These are phyloP conservation scores for Hybos culiciformis DNA, from an alignment of 2,888 invertebrate genomes.

Conservation along the genomic window DNA sequence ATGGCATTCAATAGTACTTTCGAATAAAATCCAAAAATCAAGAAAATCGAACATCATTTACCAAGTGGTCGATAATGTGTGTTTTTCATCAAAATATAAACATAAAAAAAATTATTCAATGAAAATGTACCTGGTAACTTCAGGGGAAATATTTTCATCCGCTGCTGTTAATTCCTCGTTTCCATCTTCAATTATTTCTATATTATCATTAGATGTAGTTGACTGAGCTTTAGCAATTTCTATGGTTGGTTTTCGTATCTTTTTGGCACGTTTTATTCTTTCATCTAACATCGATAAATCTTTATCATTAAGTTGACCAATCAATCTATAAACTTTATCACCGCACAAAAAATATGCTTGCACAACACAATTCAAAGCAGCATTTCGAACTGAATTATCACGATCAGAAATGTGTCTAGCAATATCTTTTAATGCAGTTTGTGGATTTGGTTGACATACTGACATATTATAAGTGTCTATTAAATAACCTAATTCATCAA, in stretches of 20 bases:
- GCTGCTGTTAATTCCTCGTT: constrained; percentile 29
- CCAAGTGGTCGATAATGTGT: no score
- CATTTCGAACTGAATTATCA: constrained; percentile 90
- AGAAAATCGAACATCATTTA: not conserved
- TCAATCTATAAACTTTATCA: constrained; percentile 75
- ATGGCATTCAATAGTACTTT: no score
- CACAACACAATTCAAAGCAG: constrained; percentile 87
- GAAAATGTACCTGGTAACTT: constrained; percentile 13
- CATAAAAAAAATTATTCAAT: not conserved
- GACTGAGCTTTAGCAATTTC: constrained; percentile 34
- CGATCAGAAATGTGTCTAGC: constrained; percentile 92
- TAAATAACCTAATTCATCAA: constrained; percentile 78
- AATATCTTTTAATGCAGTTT: constrained; percentile 65
- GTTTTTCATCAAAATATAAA: not conserved
- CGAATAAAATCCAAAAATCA: constrained; percentile 12
- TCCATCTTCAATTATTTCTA: constrained; percentile 32
- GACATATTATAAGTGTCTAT: constrained; percentile 74
- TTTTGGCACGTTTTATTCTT: constrained; percentile 81
- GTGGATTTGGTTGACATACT: constrained; percentile 69
- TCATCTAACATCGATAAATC: constrained; percentile 90
- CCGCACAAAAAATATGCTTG: constrained; percentile 82
- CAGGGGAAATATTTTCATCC: constrained; percentile 26
- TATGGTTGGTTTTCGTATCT: constrained; percentile 40
- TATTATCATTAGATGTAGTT: constrained; percentile 29
- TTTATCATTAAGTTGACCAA: constrained; percentile 88